These are phyloP conservation scores for Punctoribates punctum DNA, from an alignment of 2,888 invertebrate genomes.

Conservation along the genomic window DNA sequence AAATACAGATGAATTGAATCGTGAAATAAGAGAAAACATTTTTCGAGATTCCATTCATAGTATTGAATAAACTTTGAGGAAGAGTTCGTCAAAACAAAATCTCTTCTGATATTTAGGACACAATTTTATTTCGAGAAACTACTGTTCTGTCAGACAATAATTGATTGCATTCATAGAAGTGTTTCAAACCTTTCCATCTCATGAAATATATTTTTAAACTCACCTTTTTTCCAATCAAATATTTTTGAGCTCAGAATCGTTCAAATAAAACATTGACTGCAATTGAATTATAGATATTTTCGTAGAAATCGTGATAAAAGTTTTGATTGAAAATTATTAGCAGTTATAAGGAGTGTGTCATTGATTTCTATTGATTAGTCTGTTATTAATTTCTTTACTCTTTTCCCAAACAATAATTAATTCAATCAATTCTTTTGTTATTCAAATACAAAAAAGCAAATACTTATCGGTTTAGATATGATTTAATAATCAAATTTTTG, in stretches of 20 bases:
- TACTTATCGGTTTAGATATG: too few species aligned
- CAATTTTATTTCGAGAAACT: neutral
- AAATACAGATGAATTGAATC: too few species aligned
- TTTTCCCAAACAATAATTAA: too few species aligned
- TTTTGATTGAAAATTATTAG: neutral
- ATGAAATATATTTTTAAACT: too few species aligned
- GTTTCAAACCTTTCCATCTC: neutral
- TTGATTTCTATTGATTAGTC: too few species aligned
- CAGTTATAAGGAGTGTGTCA: too few species aligned
- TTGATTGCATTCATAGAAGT: neutral
- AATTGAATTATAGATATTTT: neutral
- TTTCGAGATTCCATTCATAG: too few species aligned
- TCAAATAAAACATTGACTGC: too few species aligned
- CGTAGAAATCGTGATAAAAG: neutral
- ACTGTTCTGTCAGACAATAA: neutral
- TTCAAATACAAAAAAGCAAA: neutral
- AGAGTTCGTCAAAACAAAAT: neutral
- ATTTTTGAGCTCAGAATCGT: too few species aligned
- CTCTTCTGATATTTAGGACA: conserved; percentile 17
- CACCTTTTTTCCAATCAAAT: too few species aligned
- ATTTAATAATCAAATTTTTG: neutral
- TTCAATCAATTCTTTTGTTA: too few species aligned
- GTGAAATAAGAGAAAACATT: neutral
- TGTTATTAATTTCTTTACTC: too few species aligned
- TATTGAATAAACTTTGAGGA: neutral